Evolutionary conservation across 1,140 invertebrate genomes (phyloP), one percentile per base, ranked within the genome.

Genomic region (Homalodisca vitripennis): DNA sequence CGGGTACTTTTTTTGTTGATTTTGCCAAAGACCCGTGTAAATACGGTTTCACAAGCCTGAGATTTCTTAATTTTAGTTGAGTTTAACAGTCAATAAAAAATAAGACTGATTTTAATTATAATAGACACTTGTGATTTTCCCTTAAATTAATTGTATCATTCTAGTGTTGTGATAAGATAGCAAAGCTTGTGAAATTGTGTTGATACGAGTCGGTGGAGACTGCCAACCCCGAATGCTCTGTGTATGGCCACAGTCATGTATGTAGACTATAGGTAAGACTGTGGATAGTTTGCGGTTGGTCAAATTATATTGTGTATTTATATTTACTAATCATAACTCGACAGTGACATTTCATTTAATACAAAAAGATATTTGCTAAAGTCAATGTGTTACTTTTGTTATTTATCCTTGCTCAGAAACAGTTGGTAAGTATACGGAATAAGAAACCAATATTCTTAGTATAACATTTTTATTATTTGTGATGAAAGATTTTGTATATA

Each of bases 291-390:
- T 46, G 34, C 55, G 55, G 55, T 66, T 31, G 63, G 41, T 66
- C 24, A 41, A 66, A 31, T 66, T 66, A 66, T 66, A 46, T 66
- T 66, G 63, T 66, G 63, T 66, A 66, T 66, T 66, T 66, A 66
- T 66, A 66, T 46, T 66, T 66, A 66, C 24, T 66, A 64, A 64
- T 64, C 62, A 27, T 66, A 46, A 66, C 22, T 46, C 55, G 41
- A 46, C 63, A 66, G 63, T 66, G 63, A 66, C 27, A 46, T 66
- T 66, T 66, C 63, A 66, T 66, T 66, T 66, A 66, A 66, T 66
- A 66, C 63, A 66, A 66, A 62, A 55, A 62, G 24, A 66, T 46
- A 66, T 66, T 66, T 66, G 63, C 63, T 66, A 66, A 66, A 66
- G 63, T 46, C 34, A 17, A 22, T n/a, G 30, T 64, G 34, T 66